phyloP scores from a whole-genome alignment of 2,797 vertebrate genomes.

The Cyprinella venusta region DNA sequence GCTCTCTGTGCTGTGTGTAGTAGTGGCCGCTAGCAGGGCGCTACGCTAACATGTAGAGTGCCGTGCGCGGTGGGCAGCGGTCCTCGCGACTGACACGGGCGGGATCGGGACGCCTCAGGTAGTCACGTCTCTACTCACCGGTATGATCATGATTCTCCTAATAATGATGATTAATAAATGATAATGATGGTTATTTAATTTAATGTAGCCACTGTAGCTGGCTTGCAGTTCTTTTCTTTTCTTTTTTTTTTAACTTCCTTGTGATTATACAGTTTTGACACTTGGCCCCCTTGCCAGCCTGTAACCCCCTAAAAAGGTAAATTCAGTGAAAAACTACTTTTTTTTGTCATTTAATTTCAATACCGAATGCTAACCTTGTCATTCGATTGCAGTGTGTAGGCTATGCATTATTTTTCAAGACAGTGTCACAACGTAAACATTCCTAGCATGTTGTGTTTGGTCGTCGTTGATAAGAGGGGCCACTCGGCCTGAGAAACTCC shows the following conservation, averaged over 20 bases:
- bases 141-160: conserved; percentile 73
- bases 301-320: conserved; percentile 66
- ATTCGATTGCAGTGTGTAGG: conserved; percentile 22
- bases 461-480: conserved; percentile 7
- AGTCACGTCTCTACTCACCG: conserved; percentile 82
- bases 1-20: conserved; percentile 66
- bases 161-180: conserved; percentile 61
- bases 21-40: conserved; percentile 65
- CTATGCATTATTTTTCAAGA: background rate
- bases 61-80: conserved; percentile 69
- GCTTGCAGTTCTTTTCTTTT: conserved; percentile 65
- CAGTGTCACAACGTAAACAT: background rate
- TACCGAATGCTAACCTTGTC: conserved; percentile 90
- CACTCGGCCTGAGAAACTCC: background rate
- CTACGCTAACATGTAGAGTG: conserved; percentile 71
- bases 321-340: conserved; percentile 60
- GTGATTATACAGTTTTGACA: conserved; percentile 66
- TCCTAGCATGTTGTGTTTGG: conserved; percentile 7
- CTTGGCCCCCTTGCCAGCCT: conserved; percentile 62
- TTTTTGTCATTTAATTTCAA: conserved; percentile 55
- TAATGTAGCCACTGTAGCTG: conserved; percentile 67
- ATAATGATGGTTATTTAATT: conserved; percentile 71
- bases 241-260: conserved; percentile 59
- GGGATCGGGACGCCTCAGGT: conserved; percentile 79
- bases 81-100: conserved; percentile 64